Conservation (phyloP, 2,113 vertebrate genomes). For the Hemichromis elongatus region DNA sequence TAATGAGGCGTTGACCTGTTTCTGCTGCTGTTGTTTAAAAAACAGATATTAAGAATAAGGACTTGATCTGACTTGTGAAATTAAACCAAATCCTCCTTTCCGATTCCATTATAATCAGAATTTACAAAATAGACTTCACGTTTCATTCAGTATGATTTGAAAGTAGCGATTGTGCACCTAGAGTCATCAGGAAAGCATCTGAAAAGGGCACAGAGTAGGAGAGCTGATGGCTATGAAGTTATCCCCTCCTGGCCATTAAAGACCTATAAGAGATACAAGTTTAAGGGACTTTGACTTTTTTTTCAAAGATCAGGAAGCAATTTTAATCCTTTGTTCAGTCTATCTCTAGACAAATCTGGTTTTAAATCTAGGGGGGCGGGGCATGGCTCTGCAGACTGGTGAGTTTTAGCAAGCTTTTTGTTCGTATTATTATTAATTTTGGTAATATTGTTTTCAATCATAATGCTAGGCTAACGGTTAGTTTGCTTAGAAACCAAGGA, state of each 20-base stretch:
- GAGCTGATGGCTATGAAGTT: neutral
- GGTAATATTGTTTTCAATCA: neutral
- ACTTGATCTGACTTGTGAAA: neutral
- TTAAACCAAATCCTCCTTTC: neutral
- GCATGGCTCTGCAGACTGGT: neutral
- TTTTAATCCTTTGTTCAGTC: neutral
- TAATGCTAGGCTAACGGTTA: neutral
- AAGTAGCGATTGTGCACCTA: accelerated
- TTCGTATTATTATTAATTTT: neutral
- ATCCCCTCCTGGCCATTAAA: neutral
- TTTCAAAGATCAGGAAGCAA: neutral
- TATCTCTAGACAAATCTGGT: neutral
- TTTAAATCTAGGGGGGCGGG: neutral
- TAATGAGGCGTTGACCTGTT: neutral
- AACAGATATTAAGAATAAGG: neutral
- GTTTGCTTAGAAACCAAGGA: neutral
- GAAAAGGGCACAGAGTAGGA: neutral
- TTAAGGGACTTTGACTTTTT: neutral
- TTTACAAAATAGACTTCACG: neutral
- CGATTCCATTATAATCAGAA: accelerated
- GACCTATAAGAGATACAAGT: neutral
- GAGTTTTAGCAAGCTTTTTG: neutral
- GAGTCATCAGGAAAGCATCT: neutral
- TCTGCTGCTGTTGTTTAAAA: neutral
- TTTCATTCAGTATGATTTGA: neutral